Conservation (phyloP, 35 echinoderm and acorn worm species). For the Apostichopus parvimensis region DNA sequence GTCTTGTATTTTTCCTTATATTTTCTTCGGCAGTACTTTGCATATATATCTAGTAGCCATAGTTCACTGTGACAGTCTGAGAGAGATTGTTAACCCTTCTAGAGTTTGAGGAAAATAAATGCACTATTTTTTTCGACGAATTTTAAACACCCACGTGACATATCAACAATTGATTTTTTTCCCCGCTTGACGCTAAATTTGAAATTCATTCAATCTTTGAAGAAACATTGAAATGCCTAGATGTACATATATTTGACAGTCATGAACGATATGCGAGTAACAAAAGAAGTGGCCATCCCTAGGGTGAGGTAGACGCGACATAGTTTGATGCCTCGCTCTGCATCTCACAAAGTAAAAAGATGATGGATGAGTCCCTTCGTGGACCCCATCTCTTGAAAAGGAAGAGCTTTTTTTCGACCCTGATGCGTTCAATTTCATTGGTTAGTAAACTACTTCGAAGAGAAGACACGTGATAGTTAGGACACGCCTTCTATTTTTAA, state of each 20-base stretch:
- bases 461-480: too few relatives aligned
- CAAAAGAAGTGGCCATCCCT: neutral
- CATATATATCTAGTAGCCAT: too few relatives aligned
- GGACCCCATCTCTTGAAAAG: too few relatives aligned
- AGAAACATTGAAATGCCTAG: neutral
- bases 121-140: too few relatives aligned
- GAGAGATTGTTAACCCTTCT: too few relatives aligned
- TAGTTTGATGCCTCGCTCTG: neutral
- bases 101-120: too few relatives aligned
- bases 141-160: too few relatives aligned
- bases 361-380: neutral
- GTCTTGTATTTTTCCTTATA: too few relatives aligned
- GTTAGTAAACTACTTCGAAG: too few relatives aligned
- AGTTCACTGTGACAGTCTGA: too few relatives aligned
- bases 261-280: neutral
- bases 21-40: too few relatives aligned
- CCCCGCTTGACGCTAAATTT: neutral
- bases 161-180: neutral
- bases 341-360: neutral
- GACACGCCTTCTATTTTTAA: too few relatives aligned
- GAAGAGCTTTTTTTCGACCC: neutral
- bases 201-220: conserved; percentile 1
- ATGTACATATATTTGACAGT: neutral
- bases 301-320: neutral
- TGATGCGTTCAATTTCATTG: neutral